Conservation (phyloP, 2,888 invertebrate species). For the Cephus rjabovi region DNA sequence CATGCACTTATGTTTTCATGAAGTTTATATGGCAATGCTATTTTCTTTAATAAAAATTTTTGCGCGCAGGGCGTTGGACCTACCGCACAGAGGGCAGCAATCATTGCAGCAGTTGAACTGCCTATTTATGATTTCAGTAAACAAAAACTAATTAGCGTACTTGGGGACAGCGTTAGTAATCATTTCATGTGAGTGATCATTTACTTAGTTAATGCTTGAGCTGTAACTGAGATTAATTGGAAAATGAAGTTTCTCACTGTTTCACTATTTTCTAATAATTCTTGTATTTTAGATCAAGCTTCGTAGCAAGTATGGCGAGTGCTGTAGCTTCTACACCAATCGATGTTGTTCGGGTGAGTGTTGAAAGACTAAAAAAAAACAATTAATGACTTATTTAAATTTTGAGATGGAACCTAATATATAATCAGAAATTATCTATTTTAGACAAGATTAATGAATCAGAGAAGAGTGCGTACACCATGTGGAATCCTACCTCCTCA, state of each 20-base stretch:
- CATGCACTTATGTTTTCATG: background rate
- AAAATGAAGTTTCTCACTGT: background rate
- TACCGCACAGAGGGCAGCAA: constrained; percentile 92
- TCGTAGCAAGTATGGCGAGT: constrained; percentile 91
- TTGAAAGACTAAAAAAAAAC: constrained; percentile 3
- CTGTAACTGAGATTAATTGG: background rate
- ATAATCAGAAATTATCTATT: constrained; percentile 47
- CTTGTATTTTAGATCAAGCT: constrained; percentile 79
- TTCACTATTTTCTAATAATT: background rate
- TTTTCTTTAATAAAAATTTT: background rate
- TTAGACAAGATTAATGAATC: constrained; percentile 95
- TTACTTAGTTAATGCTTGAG: background rate
- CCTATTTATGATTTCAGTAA: constrained; percentile 94
- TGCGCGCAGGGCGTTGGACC: constrained; percentile 84
- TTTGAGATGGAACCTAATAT: background rate
- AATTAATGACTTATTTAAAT: background rate
- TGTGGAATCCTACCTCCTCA: constrained; percentile 65
- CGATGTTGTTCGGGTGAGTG: constrained; percentile 88
- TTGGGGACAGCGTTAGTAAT: constrained; percentile 86
- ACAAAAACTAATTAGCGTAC: constrained; percentile 74
- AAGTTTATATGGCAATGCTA: no score
- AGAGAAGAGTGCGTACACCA: constrained; percentile 73
- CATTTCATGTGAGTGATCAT: constrained; percentile 81
- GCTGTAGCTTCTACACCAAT: constrained; percentile 95
- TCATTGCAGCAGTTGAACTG: constrained; percentile 93